phyloP scores from a whole-genome alignment of 2,888 invertebrate genomes.

The Callyntrura guangdongensis region DNA sequence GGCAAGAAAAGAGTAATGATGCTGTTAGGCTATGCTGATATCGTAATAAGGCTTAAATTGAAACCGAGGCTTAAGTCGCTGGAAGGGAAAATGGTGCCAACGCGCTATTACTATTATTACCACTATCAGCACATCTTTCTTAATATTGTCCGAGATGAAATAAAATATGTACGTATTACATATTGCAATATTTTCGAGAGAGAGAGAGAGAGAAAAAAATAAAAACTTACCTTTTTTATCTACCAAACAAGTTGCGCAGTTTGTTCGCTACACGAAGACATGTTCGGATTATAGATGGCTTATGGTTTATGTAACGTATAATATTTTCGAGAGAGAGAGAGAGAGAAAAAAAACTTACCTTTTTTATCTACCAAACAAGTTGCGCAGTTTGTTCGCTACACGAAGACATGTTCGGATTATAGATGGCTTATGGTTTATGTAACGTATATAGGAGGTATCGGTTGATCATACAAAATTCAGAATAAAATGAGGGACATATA shows the following conservation, averaged over 20 bases:
- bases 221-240: conserved; percentile 47
- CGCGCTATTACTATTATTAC: not conserved
- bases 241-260: not conserved
- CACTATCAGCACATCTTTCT: not conserved
- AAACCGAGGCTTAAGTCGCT: not conserved
- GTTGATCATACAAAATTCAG: not conserved
- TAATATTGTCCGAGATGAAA: not conserved
- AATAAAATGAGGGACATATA: not conserved
- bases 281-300: too few relatives aligned
- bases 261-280: too few relatives aligned
- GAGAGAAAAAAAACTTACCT: conserved; percentile 44
- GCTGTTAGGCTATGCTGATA: conserved; percentile 33
- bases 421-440: not conserved
- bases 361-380: conserved; percentile 36
- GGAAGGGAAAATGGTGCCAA: not conserved
- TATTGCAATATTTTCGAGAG: not conserved
- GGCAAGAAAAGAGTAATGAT: conserved; percentile 22
- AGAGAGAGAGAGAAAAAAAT: too few relatives aligned
- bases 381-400: too few relatives aligned
- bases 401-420: too few relatives aligned
- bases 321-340: conserved; percentile 5
- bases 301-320: not conserved
- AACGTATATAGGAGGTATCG: not conserved
- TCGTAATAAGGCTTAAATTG: conserved; percentile 45
- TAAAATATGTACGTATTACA: not conserved